Conservation (phyloP, 2,888 invertebrate genomes). For the Eupithecia subumbrata region DNA sequence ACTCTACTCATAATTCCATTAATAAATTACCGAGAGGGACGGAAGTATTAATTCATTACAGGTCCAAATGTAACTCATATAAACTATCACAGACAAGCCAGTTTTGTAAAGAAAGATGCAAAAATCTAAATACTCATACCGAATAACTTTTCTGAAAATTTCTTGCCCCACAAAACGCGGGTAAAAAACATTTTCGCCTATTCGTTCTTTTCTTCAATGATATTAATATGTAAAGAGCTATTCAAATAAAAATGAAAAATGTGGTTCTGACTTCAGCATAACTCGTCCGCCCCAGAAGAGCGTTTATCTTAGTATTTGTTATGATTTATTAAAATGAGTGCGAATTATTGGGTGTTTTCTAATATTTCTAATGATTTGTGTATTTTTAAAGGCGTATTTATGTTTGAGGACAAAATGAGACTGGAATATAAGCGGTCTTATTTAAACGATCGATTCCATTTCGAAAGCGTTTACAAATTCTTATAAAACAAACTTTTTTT, state of each 20-base stretch:
- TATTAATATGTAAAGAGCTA: conserved; percentile 48
- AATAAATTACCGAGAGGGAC: not conserved
- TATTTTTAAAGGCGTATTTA: conserved; percentile 12
- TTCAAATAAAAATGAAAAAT: conserved; percentile 47
- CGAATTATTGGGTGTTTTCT: conserved; percentile 31
- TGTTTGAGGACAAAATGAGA: not conserved
- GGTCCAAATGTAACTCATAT: not conserved
- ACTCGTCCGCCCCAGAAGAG: conserved; percentile 40
- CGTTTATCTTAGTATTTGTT: conserved; percentile 40
- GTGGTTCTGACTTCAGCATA: conserved; percentile 42
- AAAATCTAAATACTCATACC: not conserved
- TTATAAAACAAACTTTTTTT: not conserved
- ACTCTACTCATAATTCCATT: not conserved
- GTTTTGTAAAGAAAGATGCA: not conserved
- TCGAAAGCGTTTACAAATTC: not conserved
- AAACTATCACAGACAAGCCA: not conserved
- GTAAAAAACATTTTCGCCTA: conserved; percentile 38
- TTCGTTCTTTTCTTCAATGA: conserved; percentile 42
- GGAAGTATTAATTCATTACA: not conserved
- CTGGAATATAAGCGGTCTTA: not conserved
- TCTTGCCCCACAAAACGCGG: conserved; percentile 19
- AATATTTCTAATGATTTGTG: conserved; percentile 27
- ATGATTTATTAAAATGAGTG: conserved; percentile 34
- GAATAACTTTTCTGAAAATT: conserved; percentile 12
- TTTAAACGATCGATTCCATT: not conserved